Evolutionary conservation across 2,113 vertebrate genomes (phyloP).

Genomic region (Spea bombifrons): DNA sequence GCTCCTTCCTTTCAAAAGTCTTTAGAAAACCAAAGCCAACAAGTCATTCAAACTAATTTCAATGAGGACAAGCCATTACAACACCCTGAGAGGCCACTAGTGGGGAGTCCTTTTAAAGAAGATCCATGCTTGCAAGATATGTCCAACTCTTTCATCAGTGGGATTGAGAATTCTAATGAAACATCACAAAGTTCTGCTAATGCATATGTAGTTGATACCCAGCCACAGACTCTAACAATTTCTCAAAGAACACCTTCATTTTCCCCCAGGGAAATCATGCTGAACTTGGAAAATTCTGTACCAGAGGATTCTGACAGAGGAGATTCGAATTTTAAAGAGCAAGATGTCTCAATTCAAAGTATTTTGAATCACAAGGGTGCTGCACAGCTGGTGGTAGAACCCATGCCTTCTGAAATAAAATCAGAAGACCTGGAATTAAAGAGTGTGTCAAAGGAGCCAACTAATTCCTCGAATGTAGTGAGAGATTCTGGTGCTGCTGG

Average conservation of each 20-base stretch:
- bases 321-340: not conserved
- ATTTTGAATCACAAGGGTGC: not conserved
- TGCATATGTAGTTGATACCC: not conserved
- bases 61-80: not conserved
- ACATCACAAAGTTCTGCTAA: not conserved
- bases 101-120: not conserved
- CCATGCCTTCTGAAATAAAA: not conserved
- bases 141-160: not conserved
- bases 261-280: not conserved
- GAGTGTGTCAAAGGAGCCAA: not conserved
- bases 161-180: not conserved
- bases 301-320: not conserved
- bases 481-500: not conserved
- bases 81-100: not conserved
- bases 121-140: not conserved
- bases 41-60: not conserved
- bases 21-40: not conserved
- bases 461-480: not conserved
- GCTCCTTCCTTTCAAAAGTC: not conserved
- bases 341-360: not conserved
- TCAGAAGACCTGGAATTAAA: not conserved
- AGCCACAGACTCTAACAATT: not conserved
- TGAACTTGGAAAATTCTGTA: slow-evolving; percentile 4
- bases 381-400: not conserved
- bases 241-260: not conserved